Evolutionary conservation across 2,888 invertebrate genomes (phyloP).

Genomic region (Strigamia transsilvanica): DNA sequence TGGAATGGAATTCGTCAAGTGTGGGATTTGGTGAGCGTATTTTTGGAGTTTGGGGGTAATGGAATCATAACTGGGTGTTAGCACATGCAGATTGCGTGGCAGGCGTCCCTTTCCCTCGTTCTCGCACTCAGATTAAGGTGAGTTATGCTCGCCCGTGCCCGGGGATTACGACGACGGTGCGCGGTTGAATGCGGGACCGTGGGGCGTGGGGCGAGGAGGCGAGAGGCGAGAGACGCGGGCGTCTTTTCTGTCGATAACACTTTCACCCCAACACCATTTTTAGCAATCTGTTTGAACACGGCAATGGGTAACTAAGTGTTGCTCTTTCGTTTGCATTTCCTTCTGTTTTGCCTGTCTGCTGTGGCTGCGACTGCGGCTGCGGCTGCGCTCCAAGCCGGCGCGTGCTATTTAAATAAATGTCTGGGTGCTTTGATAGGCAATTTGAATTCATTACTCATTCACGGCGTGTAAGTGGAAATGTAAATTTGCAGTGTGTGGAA

Average conservation of each 20-base stretch:
- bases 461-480: conserved; percentile 54
- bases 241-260: conserved; percentile 8
- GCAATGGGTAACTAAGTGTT: not conserved
- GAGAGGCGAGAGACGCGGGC: not conserved
- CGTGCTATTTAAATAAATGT: conserved; percentile 53
- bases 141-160: conserved; percentile 51
- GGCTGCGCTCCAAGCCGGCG: not conserved
- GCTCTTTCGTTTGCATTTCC: not conserved
- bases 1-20: not conserved
- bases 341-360: no score
- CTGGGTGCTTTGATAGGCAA: conserved; percentile 53
- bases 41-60: conserved; percentile 26
- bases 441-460: conserved; percentile 55
- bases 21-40: not conserved
- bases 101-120: not conserved
- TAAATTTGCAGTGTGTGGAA: conserved; percentile 53
- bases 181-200: conserved; percentile 7
- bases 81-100: conserved; percentile 52
- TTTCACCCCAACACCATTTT: conserved; percentile 41
- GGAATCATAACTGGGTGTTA: conserved; percentile 53
- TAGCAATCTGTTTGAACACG: conserved; percentile 36
- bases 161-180: conserved; percentile 39
- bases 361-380: no score
- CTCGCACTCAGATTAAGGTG: conserved; percentile 51
- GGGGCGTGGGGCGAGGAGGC: not conserved